These are phyloP conservation scores for Euura saliciscinereae DNA, from an alignment of 1,140 invertebrate species.

Conservation along the genomic window DNA sequence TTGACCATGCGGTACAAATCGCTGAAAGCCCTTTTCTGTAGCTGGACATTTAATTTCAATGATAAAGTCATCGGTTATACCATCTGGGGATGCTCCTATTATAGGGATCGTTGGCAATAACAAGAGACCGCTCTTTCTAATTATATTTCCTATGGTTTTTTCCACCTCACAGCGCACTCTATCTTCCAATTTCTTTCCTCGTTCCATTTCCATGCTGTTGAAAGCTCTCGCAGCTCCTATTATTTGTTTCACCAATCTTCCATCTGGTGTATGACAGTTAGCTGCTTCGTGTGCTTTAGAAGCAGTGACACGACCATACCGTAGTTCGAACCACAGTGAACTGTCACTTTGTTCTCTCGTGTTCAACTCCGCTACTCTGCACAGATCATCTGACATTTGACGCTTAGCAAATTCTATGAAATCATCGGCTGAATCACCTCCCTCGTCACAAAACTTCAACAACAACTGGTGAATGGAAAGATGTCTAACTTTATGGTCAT, in stretches of 20 bases:
- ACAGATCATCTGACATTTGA: too few species aligned
- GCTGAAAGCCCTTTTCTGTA: constrained; percentile 24
- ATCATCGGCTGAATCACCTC: too few species aligned
- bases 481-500: too few species aligned
- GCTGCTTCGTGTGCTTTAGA: constrained; percentile 49
- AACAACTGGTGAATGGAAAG: too few species aligned
- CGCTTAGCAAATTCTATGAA: too few species aligned
- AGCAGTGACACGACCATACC: constrained; percentile 51
- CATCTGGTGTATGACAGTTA: constrained; percentile 42
- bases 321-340: constrained; percentile 43
- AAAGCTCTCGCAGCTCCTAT: constrained; percentile 38
- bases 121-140: constrained; percentile 30
- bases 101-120: constrained; percentile 30
- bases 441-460: too few species aligned
- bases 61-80: constrained; percentile 30
- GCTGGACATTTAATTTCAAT: constrained; percentile 48
- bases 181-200: constrained; percentile 43
- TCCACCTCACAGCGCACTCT: constrained; percentile 32
- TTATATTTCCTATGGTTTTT: constrained; percentile 18
- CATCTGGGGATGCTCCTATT: constrained; percentile 50
- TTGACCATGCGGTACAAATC: constrained; percentile 29
- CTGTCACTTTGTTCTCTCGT: constrained; percentile 33
- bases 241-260: constrained; percentile 39
- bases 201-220: constrained; percentile 39
- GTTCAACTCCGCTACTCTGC: too few species aligned